Evolutionary conservation across 2,888 invertebrate genomes (phyloP), one percentile per base, ranked within the genome.

Genomic region (Opisthograptis luteolata): DNA sequence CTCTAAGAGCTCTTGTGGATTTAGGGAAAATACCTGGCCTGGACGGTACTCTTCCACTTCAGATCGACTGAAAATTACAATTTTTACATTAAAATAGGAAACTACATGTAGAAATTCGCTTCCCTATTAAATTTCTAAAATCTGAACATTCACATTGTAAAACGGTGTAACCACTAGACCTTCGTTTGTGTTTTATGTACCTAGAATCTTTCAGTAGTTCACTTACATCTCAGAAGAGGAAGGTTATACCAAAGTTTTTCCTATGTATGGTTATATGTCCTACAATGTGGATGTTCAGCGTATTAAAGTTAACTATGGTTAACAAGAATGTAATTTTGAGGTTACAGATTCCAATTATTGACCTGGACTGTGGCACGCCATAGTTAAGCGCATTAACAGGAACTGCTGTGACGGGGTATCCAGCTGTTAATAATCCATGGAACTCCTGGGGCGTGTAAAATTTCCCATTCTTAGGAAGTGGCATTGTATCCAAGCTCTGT

Each of bases 1-100:
- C 1, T 88, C 90, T 25, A 90, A 49, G 1, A 90, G 68, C 46
- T 90, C 90, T 54, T 81, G 87, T 0, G 81, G 57, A 60, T 89
- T 87, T 4, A 90, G 67, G 0, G 89, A 89, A 58, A 81, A 84
- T 46, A 90, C 90, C 60, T 90, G 90, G 1, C 90, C 90, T 4
- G 88, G 90, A 0, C 88, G 82, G 61, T 90, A 90, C 53, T 86
- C 76, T 48, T 86, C 79, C 7, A 58, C 31, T 8, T 79, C 76
- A n/a, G 68, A 60, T 45, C 83, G 81, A 57, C 77, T 83, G 73
- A 5, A 73, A 73, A 48, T 4, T 28, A 15, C 7, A 40, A 41
- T 15, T 19, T 5, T 9, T 9, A n/a, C 6, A 10, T 34, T 9
- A 19, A 34, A 34, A 20, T 20, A 15, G 14, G 25, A n/a, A 2